phyloP scores from a whole-genome alignment of 2,113 vertebrate genomes.

The Triplophysa dalaica region DNA sequence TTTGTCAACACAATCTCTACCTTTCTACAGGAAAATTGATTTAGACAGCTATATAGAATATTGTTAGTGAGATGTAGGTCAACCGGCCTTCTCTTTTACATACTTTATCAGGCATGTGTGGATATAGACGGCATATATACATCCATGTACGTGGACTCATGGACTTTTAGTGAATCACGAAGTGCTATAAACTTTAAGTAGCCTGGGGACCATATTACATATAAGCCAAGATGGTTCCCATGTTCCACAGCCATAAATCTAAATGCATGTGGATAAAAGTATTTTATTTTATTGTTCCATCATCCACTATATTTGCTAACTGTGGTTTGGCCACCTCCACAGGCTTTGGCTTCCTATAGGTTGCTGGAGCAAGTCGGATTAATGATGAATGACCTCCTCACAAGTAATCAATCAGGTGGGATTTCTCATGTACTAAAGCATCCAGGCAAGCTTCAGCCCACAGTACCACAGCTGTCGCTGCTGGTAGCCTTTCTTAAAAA shows the following conservation, averaged over 20 bases:
- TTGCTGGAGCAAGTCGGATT: constrained; percentile 59
- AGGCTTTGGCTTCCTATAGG: constrained; percentile 35
- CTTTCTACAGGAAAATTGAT: not conserved
- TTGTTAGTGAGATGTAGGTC: not conserved
- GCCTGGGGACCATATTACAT: not conserved
- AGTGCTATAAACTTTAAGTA: not conserved
- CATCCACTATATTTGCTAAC: constrained; percentile 36
- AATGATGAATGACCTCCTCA: constrained; percentile 69
- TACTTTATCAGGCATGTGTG: not conserved
- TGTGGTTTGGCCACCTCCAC: constrained; percentile 35
- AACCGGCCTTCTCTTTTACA: not conserved
- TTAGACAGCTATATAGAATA: not conserved
- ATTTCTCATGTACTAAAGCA: constrained; percentile 24
- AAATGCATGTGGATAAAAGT: constrained; percentile 10
- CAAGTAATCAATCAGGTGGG: constrained; percentile 71
- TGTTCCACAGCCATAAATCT: constrained; percentile 20
- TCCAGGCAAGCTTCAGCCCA: constrained; percentile 22
- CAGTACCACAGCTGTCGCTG: constrained; percentile 17
- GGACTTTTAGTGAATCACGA: not conserved
- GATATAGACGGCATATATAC: not conserved
- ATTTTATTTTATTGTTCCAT: constrained; percentile 42
- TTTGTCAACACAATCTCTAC: not conserved
- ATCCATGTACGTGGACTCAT: not conserved
- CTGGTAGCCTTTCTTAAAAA: constrained; percentile 20
- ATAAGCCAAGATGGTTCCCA: not conserved